These are phyloP conservation scores for Chymomyza procnemis DNA, from an alignment of 2,888 invertebrate genomes.

Conservation along the genomic window DNA sequence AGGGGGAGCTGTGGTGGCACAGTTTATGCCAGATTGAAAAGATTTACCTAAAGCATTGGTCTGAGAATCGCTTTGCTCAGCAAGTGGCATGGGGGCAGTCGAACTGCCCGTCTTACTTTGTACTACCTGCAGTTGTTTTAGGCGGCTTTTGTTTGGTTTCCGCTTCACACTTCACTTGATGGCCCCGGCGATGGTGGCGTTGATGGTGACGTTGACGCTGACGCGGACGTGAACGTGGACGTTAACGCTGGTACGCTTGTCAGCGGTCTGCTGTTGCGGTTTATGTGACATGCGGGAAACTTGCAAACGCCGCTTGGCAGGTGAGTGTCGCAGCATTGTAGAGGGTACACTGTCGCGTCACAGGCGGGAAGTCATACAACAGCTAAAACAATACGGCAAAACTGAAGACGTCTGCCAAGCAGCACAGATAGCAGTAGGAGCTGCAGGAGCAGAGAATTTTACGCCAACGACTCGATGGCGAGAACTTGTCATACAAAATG, in stretches of 20 bases:
- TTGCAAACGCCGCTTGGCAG: constrained; percentile 56
- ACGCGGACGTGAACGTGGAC: background rate
- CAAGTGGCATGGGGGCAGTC: constrained; percentile 24
- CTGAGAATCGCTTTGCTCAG: constrained; percentile 47
- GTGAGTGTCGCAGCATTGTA: constrained; percentile 50
- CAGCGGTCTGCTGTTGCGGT: constrained; percentile 49
- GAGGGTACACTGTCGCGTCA: constrained; percentile 37
- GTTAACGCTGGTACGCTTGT: constrained; percentile 1
- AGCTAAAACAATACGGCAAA: constrained; percentile 29
- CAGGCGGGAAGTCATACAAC: constrained; percentile 65
- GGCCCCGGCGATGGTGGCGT: constrained; percentile 18
- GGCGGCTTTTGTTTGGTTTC: constrained; percentile 71
- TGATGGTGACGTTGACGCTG: background rate
- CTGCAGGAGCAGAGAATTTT: background rate
- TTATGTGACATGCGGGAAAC: constrained; percentile 69
- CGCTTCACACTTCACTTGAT: constrained; percentile 69
- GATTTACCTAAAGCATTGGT: constrained; percentile 30
- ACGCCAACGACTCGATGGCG: constrained; percentile 16
- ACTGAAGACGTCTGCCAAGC: constrained; percentile 18
- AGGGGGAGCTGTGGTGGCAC: background rate
- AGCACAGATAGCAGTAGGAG: too few species aligned
- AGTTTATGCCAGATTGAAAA: constrained; percentile 34
- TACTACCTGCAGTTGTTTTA: constrained; percentile 61
- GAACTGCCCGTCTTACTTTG: background rate
- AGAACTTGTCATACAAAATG: constrained; percentile 69